These are phyloP conservation scores for Enteromius treurensis DNA, from an alignment of 2,797 vertebrate species.

Conservation along the genomic window DNA sequence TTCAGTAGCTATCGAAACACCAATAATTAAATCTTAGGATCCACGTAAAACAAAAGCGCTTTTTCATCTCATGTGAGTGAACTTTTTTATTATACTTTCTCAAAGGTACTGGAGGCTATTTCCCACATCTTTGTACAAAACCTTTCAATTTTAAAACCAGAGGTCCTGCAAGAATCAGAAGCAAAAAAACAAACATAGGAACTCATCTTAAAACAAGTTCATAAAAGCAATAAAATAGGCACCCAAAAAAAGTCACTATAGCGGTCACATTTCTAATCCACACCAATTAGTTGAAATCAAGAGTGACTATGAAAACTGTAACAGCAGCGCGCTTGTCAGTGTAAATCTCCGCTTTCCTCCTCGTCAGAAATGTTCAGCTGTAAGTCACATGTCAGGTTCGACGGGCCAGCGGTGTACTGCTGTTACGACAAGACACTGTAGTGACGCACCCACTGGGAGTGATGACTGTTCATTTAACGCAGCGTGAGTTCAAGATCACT, in stretches of 20 bases:
- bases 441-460: slow-evolving; percentile 60
- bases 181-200: neutral
- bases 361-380: slow-evolving; percentile 65
- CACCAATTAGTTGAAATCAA: slow-evolving; percentile 64
- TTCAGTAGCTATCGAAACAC: neutral
- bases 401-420: slow-evolving; percentile 66
- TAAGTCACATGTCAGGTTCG: slow-evolving; percentile 73
- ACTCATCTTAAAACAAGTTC: neutral
- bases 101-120: neutral
- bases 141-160: neutral
- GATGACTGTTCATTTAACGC: slow-evolving; percentile 53
- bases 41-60: neutral
- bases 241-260: neutral
- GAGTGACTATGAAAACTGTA: slow-evolving; percentile 63
- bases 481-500: slow-evolving; percentile 27
- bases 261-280: slow-evolving; percentile 60
- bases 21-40: neutral
- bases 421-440: slow-evolving; percentile 73
- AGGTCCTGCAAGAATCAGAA: neutral
- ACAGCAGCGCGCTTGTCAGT: slow-evolving; percentile 71
- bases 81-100: neutral
- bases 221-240: neutral
- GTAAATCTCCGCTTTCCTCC: slow-evolving; percentile 66
- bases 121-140: neutral
- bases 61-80: neutral